Conservation (phyloP, 2,797 vertebrate genomes). For the Notoglanidium macrostoma region DNA sequence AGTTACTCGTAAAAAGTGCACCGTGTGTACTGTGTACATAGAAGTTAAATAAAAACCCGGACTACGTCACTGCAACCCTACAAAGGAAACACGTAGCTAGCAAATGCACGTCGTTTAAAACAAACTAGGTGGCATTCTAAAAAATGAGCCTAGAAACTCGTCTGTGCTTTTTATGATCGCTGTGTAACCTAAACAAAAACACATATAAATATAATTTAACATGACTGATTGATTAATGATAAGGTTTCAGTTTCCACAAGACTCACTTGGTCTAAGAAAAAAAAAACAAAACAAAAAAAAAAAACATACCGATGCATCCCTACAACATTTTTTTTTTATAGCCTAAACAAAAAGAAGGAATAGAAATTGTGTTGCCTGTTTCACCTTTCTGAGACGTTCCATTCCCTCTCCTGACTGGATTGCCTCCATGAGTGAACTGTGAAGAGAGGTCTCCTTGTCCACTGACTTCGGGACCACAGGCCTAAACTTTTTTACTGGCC, state of each 20-base stretch:
- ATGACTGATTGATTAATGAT: neutral
- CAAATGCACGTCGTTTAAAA: neutral
- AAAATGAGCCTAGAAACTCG: neutral
- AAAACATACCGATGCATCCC: neutral
- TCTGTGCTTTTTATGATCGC: neutral
- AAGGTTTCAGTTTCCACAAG: neutral
- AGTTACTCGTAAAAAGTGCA: neutral
- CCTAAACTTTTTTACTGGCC: constrained; percentile 89
- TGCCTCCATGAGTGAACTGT: constrained; percentile 91
- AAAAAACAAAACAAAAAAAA: neutral
- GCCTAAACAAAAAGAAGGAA: neutral
- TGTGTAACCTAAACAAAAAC: neutral
- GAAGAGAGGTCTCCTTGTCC: constrained; percentile 84
- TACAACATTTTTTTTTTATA: neutral
- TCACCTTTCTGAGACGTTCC: constrained; percentile 87
- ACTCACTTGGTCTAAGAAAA: neutral
- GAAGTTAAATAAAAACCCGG: neutral
- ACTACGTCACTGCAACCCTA: neutral
- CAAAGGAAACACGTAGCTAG: neutral
- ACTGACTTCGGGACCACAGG: constrained; percentile 81
- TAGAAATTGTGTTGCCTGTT: neutral
- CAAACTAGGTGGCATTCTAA: neutral
- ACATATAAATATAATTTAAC: neutral
- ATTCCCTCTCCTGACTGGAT: constrained; percentile 86
- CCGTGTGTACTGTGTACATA: neutral